Evolutionary conservation across 2,888 invertebrate species (phyloP), one percentile per base, ranked within the genome.

Genomic region (Athrips mouffetella): DNA sequence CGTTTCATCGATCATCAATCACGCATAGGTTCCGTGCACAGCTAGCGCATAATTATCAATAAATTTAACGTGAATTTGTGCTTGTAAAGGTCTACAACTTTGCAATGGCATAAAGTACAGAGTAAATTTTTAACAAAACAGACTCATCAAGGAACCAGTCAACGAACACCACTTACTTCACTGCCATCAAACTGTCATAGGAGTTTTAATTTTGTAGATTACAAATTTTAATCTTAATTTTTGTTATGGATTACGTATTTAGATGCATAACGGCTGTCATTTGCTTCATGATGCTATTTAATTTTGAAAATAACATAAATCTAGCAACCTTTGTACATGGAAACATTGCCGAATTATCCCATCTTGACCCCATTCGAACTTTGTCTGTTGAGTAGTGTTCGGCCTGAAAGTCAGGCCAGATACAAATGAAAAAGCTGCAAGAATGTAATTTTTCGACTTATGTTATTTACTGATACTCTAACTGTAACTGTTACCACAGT

Each of bases 11-110:
- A 53, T 64, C 70, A 74, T 70, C 52, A 58, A 27, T 69, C 79
- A 76, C 73, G 67, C 73, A 67, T 68, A 66, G 67, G 70, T 62
- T 49, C 60, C 50, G 58, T 60, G 73, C 76, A 77, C 77, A 72
- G 71, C 73, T 73, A 73, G 67, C 54, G 60, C 67, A 62, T 63
- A 23, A 8, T 3, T 16, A 11, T 20, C 30, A 54, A 49, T 48
- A 50, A 41, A 53, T 29, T 42, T 41, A 42, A 39, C 40, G 47
- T 48, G 42, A 39, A 33, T 41, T 49, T 33, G 13, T 40, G 42
- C 40, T 33, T 44, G 6, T 20, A 11, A 18, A 45, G 10, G n/a
- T 21, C 7, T 5, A 31, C 45, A 23, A n/a, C 31, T 8, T 42
- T 16, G 29, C 18, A 15, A 15, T 29, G 10, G 29, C n/a, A 1